phyloP scores from a whole-genome alignment of 1,140 invertebrate genomes.

The Pachyrhynchus sulphureomaculatus region DNA sequence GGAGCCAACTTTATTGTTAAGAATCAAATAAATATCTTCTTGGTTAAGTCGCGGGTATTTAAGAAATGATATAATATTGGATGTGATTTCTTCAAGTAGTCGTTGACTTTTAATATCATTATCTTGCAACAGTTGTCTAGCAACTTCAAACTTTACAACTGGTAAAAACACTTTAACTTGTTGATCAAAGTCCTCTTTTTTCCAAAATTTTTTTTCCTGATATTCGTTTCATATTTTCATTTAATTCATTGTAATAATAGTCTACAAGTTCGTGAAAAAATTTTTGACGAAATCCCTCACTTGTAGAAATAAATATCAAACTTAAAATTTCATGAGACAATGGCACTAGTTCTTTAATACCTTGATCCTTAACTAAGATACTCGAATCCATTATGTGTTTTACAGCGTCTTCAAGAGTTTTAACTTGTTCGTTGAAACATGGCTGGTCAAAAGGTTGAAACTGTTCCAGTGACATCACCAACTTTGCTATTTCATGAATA shows the following conservation, averaged over 20 bases:
- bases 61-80: background rate
- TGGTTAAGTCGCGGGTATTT: conserved; percentile 7
- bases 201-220: background rate
- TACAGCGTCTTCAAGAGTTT: background rate
- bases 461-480: background rate
- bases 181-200: background rate
- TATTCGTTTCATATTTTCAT: background rate
- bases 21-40: conserved; percentile 22
- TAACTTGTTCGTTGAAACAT: background rate
- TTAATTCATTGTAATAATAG: background rate
- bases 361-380: conserved; percentile 2
- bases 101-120: background rate
- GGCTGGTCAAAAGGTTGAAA: background rate
- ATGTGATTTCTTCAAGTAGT: background rate
- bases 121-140: background rate
- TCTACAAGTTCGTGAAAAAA: conserved; percentile 26
- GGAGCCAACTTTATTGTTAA: conserved; percentile 12
- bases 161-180: background rate
- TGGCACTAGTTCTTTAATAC: background rate
- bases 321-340: conserved; percentile 4
- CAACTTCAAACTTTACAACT: conserved; percentile 3
- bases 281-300: conserved; percentile 29
- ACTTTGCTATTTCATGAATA: no score
- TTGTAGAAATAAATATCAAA: conserved; percentile 18
- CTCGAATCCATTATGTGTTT: background rate